A percentile compares a stretch with the other conserved stretches of the same genome.
Conservation (phyloP, 2,113 vertebrate genomes). For the Chascanopsetta lugubris region DNA sequence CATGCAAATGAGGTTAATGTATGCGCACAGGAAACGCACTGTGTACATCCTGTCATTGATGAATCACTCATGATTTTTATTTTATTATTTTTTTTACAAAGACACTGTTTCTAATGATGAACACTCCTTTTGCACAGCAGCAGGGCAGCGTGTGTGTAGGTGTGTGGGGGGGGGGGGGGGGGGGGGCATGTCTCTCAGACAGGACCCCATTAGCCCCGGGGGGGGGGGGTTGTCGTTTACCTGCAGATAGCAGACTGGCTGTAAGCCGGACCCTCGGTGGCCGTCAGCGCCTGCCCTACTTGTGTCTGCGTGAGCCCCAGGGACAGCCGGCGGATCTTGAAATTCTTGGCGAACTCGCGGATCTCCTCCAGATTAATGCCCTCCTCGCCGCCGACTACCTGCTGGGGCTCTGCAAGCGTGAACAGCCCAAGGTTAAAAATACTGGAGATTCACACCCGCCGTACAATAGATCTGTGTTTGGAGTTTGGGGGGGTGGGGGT, state of each 20-base stretch:
- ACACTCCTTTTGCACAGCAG: background rate
- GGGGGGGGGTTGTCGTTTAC: constrained; percentile 67
- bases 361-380: constrained; percentile 97
- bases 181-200: too few relatives aligned
- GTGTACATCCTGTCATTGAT: background rate
- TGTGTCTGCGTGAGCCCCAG: constrained; percentile 95
- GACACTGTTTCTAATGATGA: background rate
- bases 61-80: background rate
- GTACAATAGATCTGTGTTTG: constrained; percentile 32
- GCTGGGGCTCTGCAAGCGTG: constrained; percentile 83
- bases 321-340: constrained; percentile 94
- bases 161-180: too few relatives aligned
- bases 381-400: constrained; percentile 84
- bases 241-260: constrained; percentile 98
- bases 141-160: too few relatives aligned
- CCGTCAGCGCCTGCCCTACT: constrained; percentile 95
- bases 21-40: background rate
- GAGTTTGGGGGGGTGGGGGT: constrained; percentile 1
- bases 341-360: constrained; percentile 97
- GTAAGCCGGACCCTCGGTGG: constrained; percentile 94
- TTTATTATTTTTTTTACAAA: too few relatives aligned
- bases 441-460: constrained; percentile 40
- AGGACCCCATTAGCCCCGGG: too few relatives aligned
- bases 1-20: background rate
- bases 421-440: constrained; percentile 53